A percentile compares a stretch with the other conserved stretches of the same genome.
Evolutionary conservation across 2,888 invertebrate genomes (phyloP).

Genomic region (Metalampra italica): DNA sequence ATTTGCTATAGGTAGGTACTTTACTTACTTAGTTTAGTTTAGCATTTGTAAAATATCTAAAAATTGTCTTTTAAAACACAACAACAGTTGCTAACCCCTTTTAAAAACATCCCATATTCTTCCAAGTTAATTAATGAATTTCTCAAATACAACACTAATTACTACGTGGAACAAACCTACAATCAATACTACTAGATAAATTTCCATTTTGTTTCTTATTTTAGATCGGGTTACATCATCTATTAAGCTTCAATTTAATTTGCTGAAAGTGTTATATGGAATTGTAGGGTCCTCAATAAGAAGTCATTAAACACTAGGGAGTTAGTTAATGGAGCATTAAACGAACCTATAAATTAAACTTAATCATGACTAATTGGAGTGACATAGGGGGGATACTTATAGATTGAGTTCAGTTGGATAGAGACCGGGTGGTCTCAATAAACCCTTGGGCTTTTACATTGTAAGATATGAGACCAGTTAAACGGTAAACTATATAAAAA

Average conservation of each 20-base stretch:
- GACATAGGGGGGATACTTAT: conserved; percentile 45
- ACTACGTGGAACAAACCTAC: too few relatives aligned
- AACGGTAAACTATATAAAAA: conserved; percentile 62
- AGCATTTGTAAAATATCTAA: too few relatives aligned
- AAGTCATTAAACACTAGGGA: conserved; percentile 60
- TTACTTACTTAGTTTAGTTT: too few relatives aligned
- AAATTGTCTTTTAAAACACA: too few relatives aligned
- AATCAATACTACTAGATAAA: too few relatives aligned
- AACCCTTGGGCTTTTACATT: conserved; percentile 44
- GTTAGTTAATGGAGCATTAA: conserved; percentile 68
- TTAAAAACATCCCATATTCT: too few relatives aligned
- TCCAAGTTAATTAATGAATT: too few relatives aligned
- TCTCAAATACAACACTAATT: too few relatives aligned
- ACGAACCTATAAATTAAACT: conserved; percentile 70
- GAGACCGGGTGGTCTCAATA: conserved; percentile 61
- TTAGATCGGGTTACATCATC: conserved; percentile 31
- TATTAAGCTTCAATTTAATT: conserved; percentile 51
- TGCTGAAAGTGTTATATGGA: conserved; percentile 65
- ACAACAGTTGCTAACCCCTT: too few relatives aligned
- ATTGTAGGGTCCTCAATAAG: conserved; percentile 55
- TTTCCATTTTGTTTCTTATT: too few relatives aligned
- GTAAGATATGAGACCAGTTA: conserved; percentile 49
- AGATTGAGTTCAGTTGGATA: conserved; percentile 27
- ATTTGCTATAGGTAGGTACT: too few relatives aligned
- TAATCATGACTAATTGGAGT: conserved; percentile 74